A percentile compares a stretch with the other conserved stretches of the same genome.
phyloP scores from a whole-genome alignment of 2,113 vertebrate species.

The Hemiprocne comata region DNA sequence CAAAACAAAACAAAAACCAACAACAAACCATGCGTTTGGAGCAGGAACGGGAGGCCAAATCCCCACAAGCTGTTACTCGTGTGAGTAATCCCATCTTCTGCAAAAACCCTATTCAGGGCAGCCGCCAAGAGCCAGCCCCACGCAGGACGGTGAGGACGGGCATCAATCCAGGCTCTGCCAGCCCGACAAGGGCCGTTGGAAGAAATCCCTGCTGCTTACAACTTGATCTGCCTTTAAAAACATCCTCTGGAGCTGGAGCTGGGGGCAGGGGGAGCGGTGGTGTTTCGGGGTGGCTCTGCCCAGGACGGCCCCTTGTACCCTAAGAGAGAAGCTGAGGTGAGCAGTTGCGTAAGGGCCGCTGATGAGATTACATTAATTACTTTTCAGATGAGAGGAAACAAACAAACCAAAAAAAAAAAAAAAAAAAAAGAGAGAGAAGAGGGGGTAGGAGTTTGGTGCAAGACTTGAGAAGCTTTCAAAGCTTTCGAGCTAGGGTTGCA shows the following conservation, averaged over 20 bases:
- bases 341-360: constrained; percentile 61
- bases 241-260: background rate
- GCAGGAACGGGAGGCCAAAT: constrained; percentile 33
- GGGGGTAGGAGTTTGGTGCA: constrained; percentile 55
- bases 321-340: constrained; percentile 68
- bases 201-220: constrained; percentile 60
- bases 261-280: background rate
- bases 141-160: constrained; percentile 13
- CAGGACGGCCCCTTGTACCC: background rate
- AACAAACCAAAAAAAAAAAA: rapidly evolving
- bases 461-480: constrained; percentile 69
- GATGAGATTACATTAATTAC: constrained; percentile 70
- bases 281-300: background rate
- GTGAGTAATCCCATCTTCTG: constrained; percentile 36
- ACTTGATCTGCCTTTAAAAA: constrained; percentile 54
- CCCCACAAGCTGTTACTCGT: constrained; percentile 40
- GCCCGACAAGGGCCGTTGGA: constrained; percentile 16
- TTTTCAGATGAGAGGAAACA: background rate
- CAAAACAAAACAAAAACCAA: too few relatives aligned
- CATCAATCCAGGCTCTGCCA: constrained; percentile 7
- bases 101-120: constrained; percentile 53
- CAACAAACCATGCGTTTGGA: background rate
- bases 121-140: constrained; percentile 32
- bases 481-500: constrained; percentile 71
- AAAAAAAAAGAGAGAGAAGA: background rate